phyloP scores from a whole-genome alignment of 2,113 vertebrate genomes.

The Rhinolophus ferrumequinum region DNA sequence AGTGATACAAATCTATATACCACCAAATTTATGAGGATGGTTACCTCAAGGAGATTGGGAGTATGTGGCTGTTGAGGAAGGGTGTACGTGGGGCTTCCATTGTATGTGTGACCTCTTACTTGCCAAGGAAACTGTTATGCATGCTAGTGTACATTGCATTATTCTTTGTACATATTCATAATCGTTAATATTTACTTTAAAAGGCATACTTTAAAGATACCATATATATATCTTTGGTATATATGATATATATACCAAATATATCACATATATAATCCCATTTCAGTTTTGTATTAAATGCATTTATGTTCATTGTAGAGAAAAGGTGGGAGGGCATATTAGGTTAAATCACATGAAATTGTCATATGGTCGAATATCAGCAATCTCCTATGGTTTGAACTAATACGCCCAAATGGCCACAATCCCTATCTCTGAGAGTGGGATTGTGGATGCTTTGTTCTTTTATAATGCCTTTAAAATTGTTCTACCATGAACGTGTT shows the following conservation, averaged over 20 bases:
- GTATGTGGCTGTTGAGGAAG: background rate
- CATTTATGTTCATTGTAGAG: background rate
- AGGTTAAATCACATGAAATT: background rate
- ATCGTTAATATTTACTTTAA: background rate
- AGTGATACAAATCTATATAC: background rate
- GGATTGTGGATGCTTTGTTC: background rate
- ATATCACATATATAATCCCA: background rate
- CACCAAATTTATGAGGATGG: background rate
- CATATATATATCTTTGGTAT: too few species aligned
- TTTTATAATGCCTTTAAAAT: background rate
- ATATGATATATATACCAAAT: too few species aligned
- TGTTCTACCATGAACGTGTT: background rate
- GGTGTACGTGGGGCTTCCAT: rapidly evolving
- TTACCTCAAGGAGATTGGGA: background rate
- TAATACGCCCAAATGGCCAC: background rate
- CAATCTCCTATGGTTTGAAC: background rate
- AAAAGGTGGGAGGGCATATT: background rate
- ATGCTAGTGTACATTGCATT: background rate
- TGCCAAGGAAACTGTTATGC: background rate
- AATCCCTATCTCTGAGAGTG: too few species aligned
- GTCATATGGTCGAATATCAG: background rate
- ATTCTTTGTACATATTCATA: background rate
- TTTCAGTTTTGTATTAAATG: background rate
- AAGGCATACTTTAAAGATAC: background rate
- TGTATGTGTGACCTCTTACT: background rate